Conservation (phyloP, 35 echinoderm and acorn worm species). For the Stichopus chloronotus region DNA sequence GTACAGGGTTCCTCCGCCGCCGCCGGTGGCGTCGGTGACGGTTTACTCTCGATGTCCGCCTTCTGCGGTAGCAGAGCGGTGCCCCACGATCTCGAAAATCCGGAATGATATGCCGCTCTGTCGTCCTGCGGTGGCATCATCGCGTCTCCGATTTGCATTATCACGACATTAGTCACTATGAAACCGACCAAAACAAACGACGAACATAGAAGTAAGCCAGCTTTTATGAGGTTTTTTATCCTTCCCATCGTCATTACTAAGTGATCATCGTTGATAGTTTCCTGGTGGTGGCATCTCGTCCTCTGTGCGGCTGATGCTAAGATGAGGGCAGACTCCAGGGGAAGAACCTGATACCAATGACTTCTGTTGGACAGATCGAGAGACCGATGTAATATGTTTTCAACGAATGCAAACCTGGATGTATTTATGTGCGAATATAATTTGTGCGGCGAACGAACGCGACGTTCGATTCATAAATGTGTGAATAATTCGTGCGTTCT, state of each 20-base stretch:
- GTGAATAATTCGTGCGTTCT: no score
- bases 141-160: background rate
- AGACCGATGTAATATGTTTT: background rate
- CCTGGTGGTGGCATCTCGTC: no score
- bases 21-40: no score
- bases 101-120: background rate
- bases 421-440: background rate
- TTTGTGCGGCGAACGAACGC: no score
- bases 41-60: background rate
- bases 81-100: background rate
- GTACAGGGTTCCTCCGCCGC: background rate
- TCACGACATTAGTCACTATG: background rate
- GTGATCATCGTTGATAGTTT: background rate
- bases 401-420: background rate
- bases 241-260: background rate
- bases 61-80: background rate
- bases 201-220: background rate
- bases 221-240: background rate
- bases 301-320: no score
- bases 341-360: no score
- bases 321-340: no score
- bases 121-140: background rate
- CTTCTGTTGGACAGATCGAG: no score
- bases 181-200: background rate
- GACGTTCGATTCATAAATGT: no score